Evolutionary conservation across 2,797 vertebrate species (phyloP).

Genomic region (Crocidura indochinensis): DNA sequence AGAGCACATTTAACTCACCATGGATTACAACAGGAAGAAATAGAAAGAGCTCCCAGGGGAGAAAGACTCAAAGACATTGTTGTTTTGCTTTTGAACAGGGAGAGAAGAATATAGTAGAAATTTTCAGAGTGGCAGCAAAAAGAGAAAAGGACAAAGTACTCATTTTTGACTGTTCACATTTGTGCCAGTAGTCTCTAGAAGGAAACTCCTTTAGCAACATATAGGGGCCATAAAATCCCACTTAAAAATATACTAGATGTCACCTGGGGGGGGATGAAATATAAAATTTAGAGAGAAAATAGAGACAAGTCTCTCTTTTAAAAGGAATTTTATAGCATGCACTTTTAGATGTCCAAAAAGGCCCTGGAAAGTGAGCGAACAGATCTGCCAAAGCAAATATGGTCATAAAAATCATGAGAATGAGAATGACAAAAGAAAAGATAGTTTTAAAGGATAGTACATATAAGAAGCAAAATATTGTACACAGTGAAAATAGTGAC

Average conservation of each 20-base stretch:
- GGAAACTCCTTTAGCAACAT: conserved; percentile 37
- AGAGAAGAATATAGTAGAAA: neutral
- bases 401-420: conserved; percentile 11
- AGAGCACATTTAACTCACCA: conserved; percentile 57
- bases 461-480: neutral
- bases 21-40: conserved; percentile 61
- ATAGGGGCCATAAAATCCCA: neutral
- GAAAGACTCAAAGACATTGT: conserved; percentile 32
- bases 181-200: neutral
- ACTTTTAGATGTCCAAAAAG: conserved; percentile 49
- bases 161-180: conserved; percentile 21
- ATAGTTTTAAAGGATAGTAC: neutral
- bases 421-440: neutral
- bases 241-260: conserved; percentile 37
- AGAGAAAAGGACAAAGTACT: neutral
- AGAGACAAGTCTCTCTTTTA: neutral
- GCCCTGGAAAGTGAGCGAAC: neutral
- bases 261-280: conserved; percentile 28
- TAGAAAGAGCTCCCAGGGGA: conserved; percentile 38
- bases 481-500: neutral
- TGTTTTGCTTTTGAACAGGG: conserved; percentile 1
- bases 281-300: conserved; percentile 19
- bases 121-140: neutral
- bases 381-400: neutral
- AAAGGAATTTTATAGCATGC: neutral